phyloP scores from a whole-genome alignment of 2,888 invertebrate species.

The Drosophila fulvimacula region DNA sequence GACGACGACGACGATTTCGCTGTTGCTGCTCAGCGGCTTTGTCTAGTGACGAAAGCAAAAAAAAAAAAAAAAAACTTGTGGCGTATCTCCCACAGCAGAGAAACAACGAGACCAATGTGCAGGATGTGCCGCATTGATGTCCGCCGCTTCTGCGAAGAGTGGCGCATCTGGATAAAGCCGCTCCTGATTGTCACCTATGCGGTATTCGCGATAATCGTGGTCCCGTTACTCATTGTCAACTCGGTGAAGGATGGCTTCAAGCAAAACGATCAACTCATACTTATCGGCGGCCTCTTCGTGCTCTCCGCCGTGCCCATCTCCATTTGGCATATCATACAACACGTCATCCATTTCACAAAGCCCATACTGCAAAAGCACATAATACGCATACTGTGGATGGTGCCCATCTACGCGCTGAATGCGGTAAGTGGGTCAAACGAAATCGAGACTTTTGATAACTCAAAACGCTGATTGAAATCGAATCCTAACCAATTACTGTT shows the following conservation, averaged over 20 bases:
- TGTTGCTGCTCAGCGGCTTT: conserved; percentile 40
- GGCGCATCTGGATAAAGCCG: conserved; percentile 96
- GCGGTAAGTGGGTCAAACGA: conserved; percentile 88
- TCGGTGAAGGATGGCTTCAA: conserved; percentile 92
- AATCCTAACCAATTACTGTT: conserved; percentile 4
- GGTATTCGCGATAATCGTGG: conserved; percentile 91
- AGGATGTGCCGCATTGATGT: conserved; percentile 77
- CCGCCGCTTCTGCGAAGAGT: conserved; percentile 85
- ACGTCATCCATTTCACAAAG: conserved; percentile 96
- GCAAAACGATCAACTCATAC: conserved; percentile 91
- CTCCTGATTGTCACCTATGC: conserved; percentile 92
- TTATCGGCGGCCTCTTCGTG: conserved; percentile 96
- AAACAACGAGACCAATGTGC: conserved; percentile 20
- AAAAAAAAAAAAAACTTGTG: conserved; percentile 21
- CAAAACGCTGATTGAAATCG: conserved; percentile 2
- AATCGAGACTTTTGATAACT: conserved; percentile 14
- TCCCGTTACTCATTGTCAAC: conserved; percentile 93
- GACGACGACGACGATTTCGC: conserved; percentile 18
- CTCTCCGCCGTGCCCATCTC: conserved; percentile 95
- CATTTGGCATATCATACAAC: conserved; percentile 97
- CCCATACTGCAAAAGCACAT: conserved; percentile 97
- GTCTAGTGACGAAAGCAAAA: conserved; percentile 59
- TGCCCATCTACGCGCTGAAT: conserved; percentile 97
- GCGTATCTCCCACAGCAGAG: neutral
- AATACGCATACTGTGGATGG: conserved; percentile 98